These are phyloP conservation scores for Coleophora deauratella DNA, from an alignment of 2,888 invertebrate genomes.

Conservation along the genomic window DNA sequence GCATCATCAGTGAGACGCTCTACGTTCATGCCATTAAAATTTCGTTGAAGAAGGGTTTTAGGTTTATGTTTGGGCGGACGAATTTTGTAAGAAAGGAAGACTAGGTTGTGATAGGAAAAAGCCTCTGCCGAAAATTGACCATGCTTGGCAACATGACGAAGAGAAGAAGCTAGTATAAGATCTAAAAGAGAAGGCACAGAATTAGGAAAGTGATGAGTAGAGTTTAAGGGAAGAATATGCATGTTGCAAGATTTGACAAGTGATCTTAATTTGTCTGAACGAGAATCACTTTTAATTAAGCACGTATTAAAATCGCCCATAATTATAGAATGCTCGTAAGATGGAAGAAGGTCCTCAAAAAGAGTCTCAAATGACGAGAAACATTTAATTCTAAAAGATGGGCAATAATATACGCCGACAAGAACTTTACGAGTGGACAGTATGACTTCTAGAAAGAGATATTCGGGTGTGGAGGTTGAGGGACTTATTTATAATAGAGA, in stretches of 20 bases:
- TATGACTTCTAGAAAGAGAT: slow-evolving; percentile 10
- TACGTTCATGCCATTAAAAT: background rate
- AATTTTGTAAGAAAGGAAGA: slow-evolving; percentile 9
- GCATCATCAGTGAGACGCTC: background rate
- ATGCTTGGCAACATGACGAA: slow-evolving; percentile 5
- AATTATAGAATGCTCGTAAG: slow-evolving; percentile 7
- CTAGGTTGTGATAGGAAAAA: slow-evolving; percentile 11
- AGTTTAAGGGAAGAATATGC: slow-evolving; percentile 2
- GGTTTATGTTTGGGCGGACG: slow-evolving; percentile 5
- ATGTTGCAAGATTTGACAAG: slow-evolving; percentile 8
- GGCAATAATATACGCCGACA: slow-evolving; percentile 11
- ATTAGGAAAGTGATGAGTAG: slow-evolving; percentile 11
- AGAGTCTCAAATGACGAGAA: slow-evolving; percentile 8
- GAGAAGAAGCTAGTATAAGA: slow-evolving; percentile 9
- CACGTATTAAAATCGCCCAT: slow-evolving; percentile 13
- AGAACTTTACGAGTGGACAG: slow-evolving; percentile 5
- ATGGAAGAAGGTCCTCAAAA: background rate
- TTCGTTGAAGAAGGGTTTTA: background rate
- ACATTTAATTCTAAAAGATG: slow-evolving; percentile 8
- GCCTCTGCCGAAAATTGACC: slow-evolving; percentile 12
- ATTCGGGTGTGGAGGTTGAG: slow-evolving; percentile 6
- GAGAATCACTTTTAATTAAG: slow-evolving; percentile 7
- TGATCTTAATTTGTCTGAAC: background rate
- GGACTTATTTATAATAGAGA: background rate
- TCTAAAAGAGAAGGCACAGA: slow-evolving; percentile 10